Base-by-base conservation (phyloP, 2,113 vertebrate genomes). In the Chionomys nivalis region DNA sequence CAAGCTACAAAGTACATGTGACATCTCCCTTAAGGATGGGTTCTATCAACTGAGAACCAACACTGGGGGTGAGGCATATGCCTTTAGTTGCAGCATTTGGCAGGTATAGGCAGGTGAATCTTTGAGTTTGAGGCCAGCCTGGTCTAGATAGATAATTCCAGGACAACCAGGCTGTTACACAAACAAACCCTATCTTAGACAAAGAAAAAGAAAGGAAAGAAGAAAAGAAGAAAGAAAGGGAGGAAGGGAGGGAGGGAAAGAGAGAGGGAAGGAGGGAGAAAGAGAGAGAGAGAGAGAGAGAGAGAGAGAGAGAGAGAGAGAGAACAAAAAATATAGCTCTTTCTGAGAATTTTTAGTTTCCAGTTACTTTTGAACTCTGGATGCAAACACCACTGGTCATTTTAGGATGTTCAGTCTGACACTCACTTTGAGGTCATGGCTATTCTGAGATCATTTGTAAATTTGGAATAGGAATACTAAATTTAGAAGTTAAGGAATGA, bases 291-390 rank as follows among this genome's bases (percentile, higher is more conserved):
- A 14, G 0, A 68, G 31, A 11, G 65, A 66, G 26, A 26, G 3
- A 0, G 0, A 12, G 12, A 66, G 4, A 0, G 4, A 66, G 66
- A 7, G 16, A 5, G 4, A 65, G 26, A 65, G 28, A 31, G 0
- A 28, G 28, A 66, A 66, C 10, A 58, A 7, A 21, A 58, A 58
- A 19, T n/a, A 5, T 49, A 36, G 9, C 42, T 86, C 58, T 13
- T 33, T 36, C 3, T 61, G 23, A 95, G 44, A 85, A 52, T 52
- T 85, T 86, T 76, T 24, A 68, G 3, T 88, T 96, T 90, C 76
- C 78, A 23, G 89, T 95, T 93, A 49, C 8, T 58, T 94, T 94
- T 94, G 44, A 96, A 96, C 23, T 93, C 94, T 81, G n/a, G 36
- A 76, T 58, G 31, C 7, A 96, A 87, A 91, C 16, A 58, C 4